Base-by-base conservation (phyloP, 1,140 invertebrate species). In the Belonocnema kinseyi region DNA sequence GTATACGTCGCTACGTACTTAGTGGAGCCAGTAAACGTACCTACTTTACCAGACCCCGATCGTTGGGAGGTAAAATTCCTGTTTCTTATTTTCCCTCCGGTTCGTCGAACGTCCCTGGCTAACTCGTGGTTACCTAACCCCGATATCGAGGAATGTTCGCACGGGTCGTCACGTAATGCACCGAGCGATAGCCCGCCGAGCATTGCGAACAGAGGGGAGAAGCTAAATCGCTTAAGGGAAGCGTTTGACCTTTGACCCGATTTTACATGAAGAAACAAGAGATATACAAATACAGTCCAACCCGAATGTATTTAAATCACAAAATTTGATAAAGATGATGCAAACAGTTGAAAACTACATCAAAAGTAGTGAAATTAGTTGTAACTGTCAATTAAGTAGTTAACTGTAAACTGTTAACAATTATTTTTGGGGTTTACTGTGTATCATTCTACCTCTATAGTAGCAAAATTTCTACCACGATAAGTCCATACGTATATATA, bases 161-260 rank as follows among this genome's bases (percentile, higher is more conserved):
- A 66, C 66, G 71, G 50, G 58, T 73, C 52, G 51, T 77, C 76
- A 53, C 74, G 56, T 77, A 73, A 73, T 26, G 56, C 71, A 78
- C 61, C 76, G 56, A 72, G 77, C 82, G 80, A 83, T 83, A 84
- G 83, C 80, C 83, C 77, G 52, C 74, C 77, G 66, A 78, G 70
- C 52, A 79, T 80, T 76, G 56, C 56, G 19, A 58, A 26, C 19
- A 19, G 26, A 33, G 26, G 61, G 21, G 61, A 66, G 61, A 66
- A 46, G 61, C 26, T 66, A 40, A 46, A 66, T 66, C 61, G 61
- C 61, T 66, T 66, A 66, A 66, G 61, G 61, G 61, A 66, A 66
- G 61, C 61, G 61, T 40, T 33, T 66, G 26, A 66, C 33, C 61
- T 66, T 40, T 66, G 33, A 66, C 61, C 26, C 26, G 26, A 66